Conservation (phyloP, 2,797 vertebrate species). For the Myiotriccus ornatus region DNA sequence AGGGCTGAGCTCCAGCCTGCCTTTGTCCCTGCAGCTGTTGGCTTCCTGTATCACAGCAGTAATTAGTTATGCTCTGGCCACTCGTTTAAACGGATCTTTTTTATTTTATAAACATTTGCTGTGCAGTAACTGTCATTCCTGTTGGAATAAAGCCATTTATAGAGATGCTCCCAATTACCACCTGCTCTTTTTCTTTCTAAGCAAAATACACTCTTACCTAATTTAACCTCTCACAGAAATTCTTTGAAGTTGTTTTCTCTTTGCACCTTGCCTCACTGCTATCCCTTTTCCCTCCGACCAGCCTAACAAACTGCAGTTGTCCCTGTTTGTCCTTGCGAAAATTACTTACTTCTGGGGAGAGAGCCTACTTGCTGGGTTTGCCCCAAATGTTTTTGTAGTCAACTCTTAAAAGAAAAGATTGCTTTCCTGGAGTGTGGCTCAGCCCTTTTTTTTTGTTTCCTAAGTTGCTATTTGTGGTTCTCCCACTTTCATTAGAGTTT, state of each 20-base stretch:
- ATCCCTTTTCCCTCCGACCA: not conserved
- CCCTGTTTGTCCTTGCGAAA: slow-evolving; percentile 6
- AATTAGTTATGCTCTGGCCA: not conserved
- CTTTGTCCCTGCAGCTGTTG: slow-evolving; percentile 30
- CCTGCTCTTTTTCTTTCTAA: slow-evolving; percentile 58
- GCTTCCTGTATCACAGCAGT: not conserved
- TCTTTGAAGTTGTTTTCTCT: not conserved
- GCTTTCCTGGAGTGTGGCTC: not conserved
- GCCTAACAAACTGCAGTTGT: not conserved
- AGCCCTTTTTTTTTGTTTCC: not conserved
- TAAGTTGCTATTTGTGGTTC: not conserved
- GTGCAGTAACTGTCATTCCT: slow-evolving; percentile 15
- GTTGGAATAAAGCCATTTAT: slow-evolving; percentile 52
- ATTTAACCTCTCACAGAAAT: slow-evolving; percentile 46
- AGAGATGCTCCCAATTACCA: slow-evolving; percentile 61
- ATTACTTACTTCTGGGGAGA: not conserved
- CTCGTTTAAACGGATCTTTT: slow-evolving; percentile 19
- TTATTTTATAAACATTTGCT: slow-evolving; percentile 39
- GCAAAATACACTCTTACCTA: slow-evolving; percentile 45
- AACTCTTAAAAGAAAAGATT: not conserved
- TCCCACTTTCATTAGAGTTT: not conserved
- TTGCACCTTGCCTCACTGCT: not conserved
- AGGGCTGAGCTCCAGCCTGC: not conserved
- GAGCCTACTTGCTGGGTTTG: not conserved
- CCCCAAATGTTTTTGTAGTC: not conserved